A percentile compares a stretch with the other conserved stretches of the same genome.
Evolutionary conservation across 2,797 vertebrate species (phyloP).

Genomic region (Heteromormyrus szaboi): DNA sequence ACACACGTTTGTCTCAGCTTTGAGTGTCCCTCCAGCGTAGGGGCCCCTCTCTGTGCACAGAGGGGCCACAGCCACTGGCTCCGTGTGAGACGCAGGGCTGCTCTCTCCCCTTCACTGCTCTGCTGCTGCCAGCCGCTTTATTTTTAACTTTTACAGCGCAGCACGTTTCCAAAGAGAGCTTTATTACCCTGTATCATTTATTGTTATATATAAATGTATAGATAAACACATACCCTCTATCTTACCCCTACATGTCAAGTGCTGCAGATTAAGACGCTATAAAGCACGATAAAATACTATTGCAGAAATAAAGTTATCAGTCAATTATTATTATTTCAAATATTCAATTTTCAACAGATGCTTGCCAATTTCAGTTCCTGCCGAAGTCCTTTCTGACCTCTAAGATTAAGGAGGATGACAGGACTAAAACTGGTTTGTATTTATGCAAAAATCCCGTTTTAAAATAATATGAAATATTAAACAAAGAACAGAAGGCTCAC

Average conservation of each 20-base stretch:
- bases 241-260: neutral
- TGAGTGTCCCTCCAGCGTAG: neutral
- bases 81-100: neutral
- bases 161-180: neutral
- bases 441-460: neutral
- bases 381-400: neutral
- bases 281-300: neutral
- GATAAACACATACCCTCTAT: neutral
- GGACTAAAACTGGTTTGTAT: neutral
- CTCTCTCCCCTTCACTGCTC: neutral
- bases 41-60: neutral
- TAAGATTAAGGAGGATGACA: neutral
- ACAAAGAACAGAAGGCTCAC: neutral
- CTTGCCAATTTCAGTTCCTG: neutral
- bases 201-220: conserved; percentile 2
- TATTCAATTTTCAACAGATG: conserved; percentile 1
- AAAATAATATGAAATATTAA: neutral
- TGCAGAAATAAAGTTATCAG: neutral
- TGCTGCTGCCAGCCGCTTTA: neutral
- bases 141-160: neutral
- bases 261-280: neutral
- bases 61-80: neutral
- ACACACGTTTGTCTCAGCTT: neutral
- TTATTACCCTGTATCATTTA: neutral
- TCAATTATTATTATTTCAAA: neutral